phyloP scores from a whole-genome alignment of 2,797 vertebrate genomes.

The Sebastes ruberrimus region DNA sequence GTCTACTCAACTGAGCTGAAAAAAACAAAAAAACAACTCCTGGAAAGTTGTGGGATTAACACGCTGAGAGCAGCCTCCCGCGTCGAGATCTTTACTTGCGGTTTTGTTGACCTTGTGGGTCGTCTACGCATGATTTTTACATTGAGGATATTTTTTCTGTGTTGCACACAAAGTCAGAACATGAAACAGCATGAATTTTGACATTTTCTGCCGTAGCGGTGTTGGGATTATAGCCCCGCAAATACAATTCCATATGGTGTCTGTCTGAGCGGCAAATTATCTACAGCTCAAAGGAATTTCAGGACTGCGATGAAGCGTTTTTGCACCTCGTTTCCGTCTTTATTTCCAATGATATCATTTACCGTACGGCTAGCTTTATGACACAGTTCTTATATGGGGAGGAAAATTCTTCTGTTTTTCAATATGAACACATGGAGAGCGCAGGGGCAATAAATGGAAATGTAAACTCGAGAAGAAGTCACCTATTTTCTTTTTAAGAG shows the following conservation, averaged over 20 bases:
- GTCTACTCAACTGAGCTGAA: slow-evolving; percentile 48
- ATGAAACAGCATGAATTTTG: slow-evolving; percentile 45
- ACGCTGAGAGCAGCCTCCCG: slow-evolving; percentile 31
- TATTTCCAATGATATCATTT: slow-evolving; percentile 51
- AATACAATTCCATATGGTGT: slow-evolving; percentile 60
- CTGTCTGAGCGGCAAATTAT: slow-evolving; percentile 59
- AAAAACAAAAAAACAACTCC: slow-evolving; percentile 26
- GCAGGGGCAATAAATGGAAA: slow-evolving; percentile 52
- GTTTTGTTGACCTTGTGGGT: slow-evolving; percentile 16
- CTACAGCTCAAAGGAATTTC: slow-evolving; percentile 47
- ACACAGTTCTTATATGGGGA: slow-evolving; percentile 22
- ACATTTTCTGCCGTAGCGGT: slow-evolving; percentile 1
- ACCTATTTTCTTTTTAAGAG: slow-evolving; percentile 6
- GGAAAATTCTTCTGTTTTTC: slow-evolving; percentile 47
- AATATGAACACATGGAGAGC: slow-evolving; percentile 39
- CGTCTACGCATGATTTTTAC: slow-evolving; percentile 6
- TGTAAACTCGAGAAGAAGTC: slow-evolving; percentile 36
- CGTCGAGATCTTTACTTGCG: slow-evolving; percentile 16
- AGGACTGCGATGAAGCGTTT: slow-evolving; percentile 11
- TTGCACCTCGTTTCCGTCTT: slow-evolving; percentile 28
- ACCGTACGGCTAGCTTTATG: slow-evolving; percentile 40
- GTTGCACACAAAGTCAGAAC: slow-evolving; percentile 25
- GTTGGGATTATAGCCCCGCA: slow-evolving; percentile 21
- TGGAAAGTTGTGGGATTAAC: slow-evolving; percentile 67
- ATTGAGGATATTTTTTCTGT: neutral